Percentiles rank a stretch among this genome's conserved stretches.
Evolutionary conservation across 2,113 vertebrate genomes (phyloP).

Genomic region (Channa maculata): DNA sequence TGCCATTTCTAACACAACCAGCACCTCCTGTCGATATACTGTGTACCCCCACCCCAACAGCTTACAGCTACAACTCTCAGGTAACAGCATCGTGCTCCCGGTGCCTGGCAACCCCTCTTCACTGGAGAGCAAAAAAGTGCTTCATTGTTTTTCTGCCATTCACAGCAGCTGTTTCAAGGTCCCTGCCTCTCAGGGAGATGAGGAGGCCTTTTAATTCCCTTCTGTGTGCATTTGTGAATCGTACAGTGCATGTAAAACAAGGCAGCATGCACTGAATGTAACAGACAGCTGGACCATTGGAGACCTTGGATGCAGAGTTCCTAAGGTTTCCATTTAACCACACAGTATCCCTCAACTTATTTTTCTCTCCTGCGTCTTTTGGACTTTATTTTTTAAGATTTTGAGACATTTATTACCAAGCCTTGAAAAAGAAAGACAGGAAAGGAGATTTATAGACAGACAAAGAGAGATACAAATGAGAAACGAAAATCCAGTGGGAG

Average conservation of each 20-base stretch:
- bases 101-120: constrained; percentile 79
- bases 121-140: constrained; percentile 69
- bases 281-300: constrained; percentile 40
- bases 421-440: not conserved
- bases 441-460: not conserved
- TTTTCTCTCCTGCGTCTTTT: constrained; percentile 10
- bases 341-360: not conserved
- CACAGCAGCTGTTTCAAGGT: constrained; percentile 76
- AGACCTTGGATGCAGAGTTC: constrained; percentile 5
- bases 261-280: constrained; percentile 7
- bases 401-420: constrained; percentile 12
- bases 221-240: constrained; percentile 11
- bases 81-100: constrained; percentile 58
- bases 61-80: constrained; percentile 22
- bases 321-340: constrained; percentile 31
- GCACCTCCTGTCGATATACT: too few species aligned
- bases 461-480: not conserved
- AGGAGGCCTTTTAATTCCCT: constrained; percentile 33
- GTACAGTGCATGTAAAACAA: constrained; percentile 8
- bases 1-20: too few species aligned
- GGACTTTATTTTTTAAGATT: not conserved
- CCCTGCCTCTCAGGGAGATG: constrained; percentile 46
- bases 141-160: constrained; percentile 76
- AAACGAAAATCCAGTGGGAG: not conserved
- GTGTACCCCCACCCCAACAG: constrained; percentile 1